Conservation (phyloP, 1,140 invertebrate species). For the Eubasilissa regina region DNA sequence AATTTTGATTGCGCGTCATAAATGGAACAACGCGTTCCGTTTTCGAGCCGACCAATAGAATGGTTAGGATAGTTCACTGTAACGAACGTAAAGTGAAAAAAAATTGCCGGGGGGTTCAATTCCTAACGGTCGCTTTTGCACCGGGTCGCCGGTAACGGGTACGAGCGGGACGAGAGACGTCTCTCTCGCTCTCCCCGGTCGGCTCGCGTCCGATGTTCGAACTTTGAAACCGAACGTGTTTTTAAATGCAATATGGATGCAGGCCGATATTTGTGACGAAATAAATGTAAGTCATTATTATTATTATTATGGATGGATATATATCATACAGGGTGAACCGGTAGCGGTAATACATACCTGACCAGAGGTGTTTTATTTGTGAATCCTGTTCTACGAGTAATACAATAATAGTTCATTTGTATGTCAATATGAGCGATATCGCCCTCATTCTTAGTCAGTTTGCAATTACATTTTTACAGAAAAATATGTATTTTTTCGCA, state of each 20-base stretch:
- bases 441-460: no score
- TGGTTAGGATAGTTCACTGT: conserved; percentile 1
- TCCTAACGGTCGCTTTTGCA: conserved; percentile 33
- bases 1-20: conserved; percentile 22
- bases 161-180: background rate
- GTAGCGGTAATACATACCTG: no score
- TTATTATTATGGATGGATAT: no score
- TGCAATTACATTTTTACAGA: no score
- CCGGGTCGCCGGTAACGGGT: conserved; percentile 1
- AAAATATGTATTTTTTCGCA: no score
- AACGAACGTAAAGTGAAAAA: background rate
- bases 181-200: background rate
- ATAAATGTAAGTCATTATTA: background rate
- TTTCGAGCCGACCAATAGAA: conserved; percentile 21
- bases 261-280: background rate
- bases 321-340: no score
- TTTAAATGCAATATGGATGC: background rate
- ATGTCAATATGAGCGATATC: no score
- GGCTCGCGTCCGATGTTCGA: background rate
- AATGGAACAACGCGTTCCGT: background rate
- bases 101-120: conserved; percentile 23
- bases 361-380: no score
- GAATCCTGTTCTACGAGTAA: no score
- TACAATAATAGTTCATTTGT: no score
- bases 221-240: conserved; percentile 7